Percentiles rank a stretch among this genome's conserved stretches.
Conservation (phyloP, 2,888 invertebrate genomes). For the Machimus rusticus region DNA sequence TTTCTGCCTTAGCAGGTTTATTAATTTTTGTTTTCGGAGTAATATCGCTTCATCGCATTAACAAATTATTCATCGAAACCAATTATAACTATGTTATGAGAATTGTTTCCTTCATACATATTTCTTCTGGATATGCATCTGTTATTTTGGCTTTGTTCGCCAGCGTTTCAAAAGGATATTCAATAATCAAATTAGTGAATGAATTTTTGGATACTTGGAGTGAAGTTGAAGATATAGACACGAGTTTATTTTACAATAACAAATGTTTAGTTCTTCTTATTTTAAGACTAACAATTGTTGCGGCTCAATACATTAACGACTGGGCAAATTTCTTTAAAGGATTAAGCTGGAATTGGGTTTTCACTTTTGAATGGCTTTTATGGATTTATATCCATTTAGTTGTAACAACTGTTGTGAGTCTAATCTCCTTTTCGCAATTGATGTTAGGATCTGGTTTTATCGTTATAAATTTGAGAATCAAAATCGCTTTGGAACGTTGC, state of each 20-base stretch:
- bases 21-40: not conserved
- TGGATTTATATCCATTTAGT: slow-evolving; percentile 4
- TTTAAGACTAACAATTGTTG: not conserved
- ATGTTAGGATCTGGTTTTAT: not conserved
- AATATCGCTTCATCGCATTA: not conserved
- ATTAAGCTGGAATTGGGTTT: not conserved
- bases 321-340: not conserved
- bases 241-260: not conserved
- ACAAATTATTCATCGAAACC: not conserved
- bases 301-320: not conserved
- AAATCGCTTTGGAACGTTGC: not conserved
- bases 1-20: not conserved
- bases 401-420: not conserved
- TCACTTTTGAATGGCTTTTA: not conserved
- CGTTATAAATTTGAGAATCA: not conserved
- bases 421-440: not conserved
- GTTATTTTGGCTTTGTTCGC: not conserved
- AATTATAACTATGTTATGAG: slow-evolving; percentile 14
- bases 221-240: not conserved
- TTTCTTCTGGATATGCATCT: not conserved
- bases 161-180: not conserved
- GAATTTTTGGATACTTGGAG: not conserved
- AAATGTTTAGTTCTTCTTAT: not conserved
- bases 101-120: not conserved
- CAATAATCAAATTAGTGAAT: not conserved